Evolutionary conservation across 2,797 vertebrate species (phyloP), one percentile per base, ranked within the genome.

Genomic region (Furcifer pardalis): DNA sequence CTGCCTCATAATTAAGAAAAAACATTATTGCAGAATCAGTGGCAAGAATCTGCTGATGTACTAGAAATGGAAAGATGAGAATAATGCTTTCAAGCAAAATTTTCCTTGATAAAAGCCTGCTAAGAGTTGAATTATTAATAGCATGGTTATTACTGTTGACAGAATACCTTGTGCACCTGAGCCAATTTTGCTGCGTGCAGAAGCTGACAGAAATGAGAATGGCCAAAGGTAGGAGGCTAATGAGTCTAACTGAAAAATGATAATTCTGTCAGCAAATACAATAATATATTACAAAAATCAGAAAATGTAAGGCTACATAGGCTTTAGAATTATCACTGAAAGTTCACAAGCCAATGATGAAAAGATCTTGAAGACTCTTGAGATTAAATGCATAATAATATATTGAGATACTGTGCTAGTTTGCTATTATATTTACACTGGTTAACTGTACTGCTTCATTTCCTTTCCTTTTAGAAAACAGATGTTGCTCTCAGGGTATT

Each of bases 291-390:
- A 42, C 15, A 7, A 8, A 79, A 86, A 77, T 13, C 32, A 21
- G 71, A n/a, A 73, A 78, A 10, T 59, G 56, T 72, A 32, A 84
- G 2, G 0, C 81, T 59, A n/a, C 52, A 56, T 12, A 17, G n/a
- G 32, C 59, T 83, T 32, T 40, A 42, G 46, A 76, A 88, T 77
- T 0, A 73, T 66, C 77, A 2, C 68, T 71, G 59, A 6, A 44
- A 59, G 87, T 88, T 83, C 42, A 84, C 52, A 27, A 72, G 77
- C 30, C 82, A 71, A 77, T 59, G 12, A 59, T 52, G 23, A 44
- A 83, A 86, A 89, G 56, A 65, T 9, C 1, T n/a, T 62, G 7
- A 63, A 7, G 15, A 21, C 79, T 62, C 60, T 78, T 44, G n/a
- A 46, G 66, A 4, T 81, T 42, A 81, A 42, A 81, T 59, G 10